Evolutionary conservation across 2,888 invertebrate genomes (phyloP), one percentile per base, ranked within the genome.

Genomic region (Poecilobothrus nobilitatus): DNA sequence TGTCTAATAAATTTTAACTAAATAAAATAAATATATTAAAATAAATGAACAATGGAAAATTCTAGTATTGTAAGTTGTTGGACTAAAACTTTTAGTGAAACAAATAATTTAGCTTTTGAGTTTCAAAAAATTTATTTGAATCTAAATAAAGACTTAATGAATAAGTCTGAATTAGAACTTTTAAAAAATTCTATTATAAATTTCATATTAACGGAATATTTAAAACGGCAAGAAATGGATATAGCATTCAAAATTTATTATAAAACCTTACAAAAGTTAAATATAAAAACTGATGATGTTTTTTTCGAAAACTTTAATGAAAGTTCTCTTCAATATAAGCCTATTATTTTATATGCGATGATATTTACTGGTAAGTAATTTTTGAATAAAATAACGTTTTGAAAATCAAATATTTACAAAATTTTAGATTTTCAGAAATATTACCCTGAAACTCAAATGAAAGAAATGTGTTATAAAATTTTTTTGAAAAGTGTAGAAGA

Each of bases 391-490:
- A 2, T 37, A 12, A 37, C 12, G 7, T 37, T 37, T 37, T 37
- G 7, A 53, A 12, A n/a, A 12, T 53, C 18, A 18, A 18, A 18
- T 53, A 3, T 53, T 15, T 12, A 53, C 7, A 2, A 53, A 18
- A 6, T 53, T 53, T 18, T 53, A 37, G 33, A 77, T 18, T 78
- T 76, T 63, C 74, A 74, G 70, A 69, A 73, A 12, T 70, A 70
- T 0, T 34, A 77, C 4, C 71, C 77, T 68, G 70, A 74, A 0
- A 67, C 69, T 1, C 53, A 72, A 0, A 63, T 81, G 5, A 73
- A 76, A 66, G 65, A 65, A 1, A 73, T 74, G 65, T 79, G 79
- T 66, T 67, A 75, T 4, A 67, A 71, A 9, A 74, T 77, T 1
- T 72, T 80, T 5, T 63, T 72, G 4, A 71, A 67, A 7, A 74